Base-by-base conservation (phyloP, 2,797 vertebrate species). In the Tapirus indicus region DNA sequence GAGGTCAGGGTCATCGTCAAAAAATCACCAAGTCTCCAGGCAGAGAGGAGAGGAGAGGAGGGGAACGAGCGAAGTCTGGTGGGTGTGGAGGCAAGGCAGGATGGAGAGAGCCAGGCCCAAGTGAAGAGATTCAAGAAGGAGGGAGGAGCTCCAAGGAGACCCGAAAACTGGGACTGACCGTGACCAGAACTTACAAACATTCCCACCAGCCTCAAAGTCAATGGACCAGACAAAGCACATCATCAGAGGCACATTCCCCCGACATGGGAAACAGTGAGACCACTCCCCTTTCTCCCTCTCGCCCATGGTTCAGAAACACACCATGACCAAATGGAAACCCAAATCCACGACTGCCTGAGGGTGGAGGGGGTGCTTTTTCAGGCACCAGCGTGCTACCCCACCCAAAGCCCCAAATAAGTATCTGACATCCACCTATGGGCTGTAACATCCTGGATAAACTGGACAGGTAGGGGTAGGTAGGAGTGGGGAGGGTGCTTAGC, bases 231-330 rank as follows among this genome's bases (percentile, higher is more conserved):
- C 23, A 25, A 29, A 64, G 32, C n/a, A 1, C 12, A 10, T 27
- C 3, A 52, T 17, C 16, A 49, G 41, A 71, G 62, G 4, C 52
- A 14, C 16, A 1, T 1, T 71, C 44, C 35, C 23, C 44, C 17
- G 9, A 35, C 32, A 11, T 16, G 1, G 75, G 56, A 25, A 54
- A 82, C 17, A 41, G 58, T 7, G 20, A 18, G 62, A n/a, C 7
- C 20, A 16, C 4, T 7, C 13, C 20, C 6, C 2, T n/a, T 47
- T 10, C 72, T 0, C 1, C 35, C 6, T 54, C 23, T 35, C 5
- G 12, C 35, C 29, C 29, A 1, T 10, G 14, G 32, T 25, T 66
- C 64, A 25, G 56, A 79, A 49, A 54, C 35, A 35, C 10, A 49
- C 23, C 17, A 5, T 71, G 9, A 52, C 35, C 79, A 25, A 62